Percentiles rank a stretch among this genome's conserved stretches.
Conservation (phyloP, 2,113 vertebrate genomes). For the Hydrolagus affinis region DNA sequence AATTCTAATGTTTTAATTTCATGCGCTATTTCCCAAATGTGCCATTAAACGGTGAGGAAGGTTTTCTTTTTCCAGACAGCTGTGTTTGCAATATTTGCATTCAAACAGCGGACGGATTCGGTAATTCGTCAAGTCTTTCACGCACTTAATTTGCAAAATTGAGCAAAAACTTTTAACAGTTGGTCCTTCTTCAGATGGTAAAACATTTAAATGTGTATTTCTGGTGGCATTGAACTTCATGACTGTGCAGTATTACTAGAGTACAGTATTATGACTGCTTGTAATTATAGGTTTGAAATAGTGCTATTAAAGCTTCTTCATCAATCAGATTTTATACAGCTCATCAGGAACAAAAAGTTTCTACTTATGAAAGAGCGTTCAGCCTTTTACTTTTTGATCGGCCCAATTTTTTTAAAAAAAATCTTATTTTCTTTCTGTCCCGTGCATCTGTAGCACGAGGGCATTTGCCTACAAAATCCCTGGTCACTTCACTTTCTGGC, state of each 20-base stretch:
- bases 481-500: no score
- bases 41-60: neutral
- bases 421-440: no score
- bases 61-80: neutral
- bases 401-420: no score
- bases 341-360: neutral
- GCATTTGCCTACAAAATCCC: no score
- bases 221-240: neutral
- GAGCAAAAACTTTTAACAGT: neutral
- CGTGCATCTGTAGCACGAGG: no score
- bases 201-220: neutral
- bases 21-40: conserved; percentile 25
- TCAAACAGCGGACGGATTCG: neutral
- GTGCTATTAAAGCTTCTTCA: neutral
- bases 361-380: neutral
- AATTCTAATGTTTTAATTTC: conserved; percentile 21
- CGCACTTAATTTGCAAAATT: neutral
- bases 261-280: no score
- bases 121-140: neutral
- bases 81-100: neutral
- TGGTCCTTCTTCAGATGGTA: neutral
- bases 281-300: neutral
- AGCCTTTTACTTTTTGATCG: neutral
- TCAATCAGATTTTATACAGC: neutral
- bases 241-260: neutral